phyloP scores from a whole-genome alignment of 2,888 invertebrate genomes.

The Stegana nigrithorax region DNA sequence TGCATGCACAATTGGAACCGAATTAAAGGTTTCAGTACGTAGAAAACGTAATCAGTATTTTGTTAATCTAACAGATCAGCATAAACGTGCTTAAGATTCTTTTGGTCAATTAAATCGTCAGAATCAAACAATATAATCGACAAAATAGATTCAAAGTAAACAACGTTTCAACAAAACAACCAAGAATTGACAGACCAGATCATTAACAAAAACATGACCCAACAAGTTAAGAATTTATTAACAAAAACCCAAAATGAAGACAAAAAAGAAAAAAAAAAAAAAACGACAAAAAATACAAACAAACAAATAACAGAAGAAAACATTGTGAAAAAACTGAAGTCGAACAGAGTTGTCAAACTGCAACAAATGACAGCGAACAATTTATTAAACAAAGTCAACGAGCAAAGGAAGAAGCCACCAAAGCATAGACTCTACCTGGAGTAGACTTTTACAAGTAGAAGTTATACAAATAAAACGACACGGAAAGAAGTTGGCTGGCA shows the following conservation, averaged over 20 bases:
- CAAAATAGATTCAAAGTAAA: background rate
- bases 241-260: background rate
- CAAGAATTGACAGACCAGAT: background rate
- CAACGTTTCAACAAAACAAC: background rate
- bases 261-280: background rate
- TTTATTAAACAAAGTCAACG: background rate
- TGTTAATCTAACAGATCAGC: no score
- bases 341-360: background rate
- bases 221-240: background rate
- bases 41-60: no score
- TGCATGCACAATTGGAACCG: no score
- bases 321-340: background rate
- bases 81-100: no score
- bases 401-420: background rate
- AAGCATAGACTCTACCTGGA: background rate
- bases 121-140: no score
- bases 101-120: no score
- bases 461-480: background rate
- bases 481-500: background rate
- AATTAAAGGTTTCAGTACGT: no score
- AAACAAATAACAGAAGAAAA: background rate
- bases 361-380: background rate
- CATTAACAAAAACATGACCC: background rate
- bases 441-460: background rate
- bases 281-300: no score